Conservation (phyloP, 2,888 invertebrate species). For the Dinocampus coccinellae region DNA sequence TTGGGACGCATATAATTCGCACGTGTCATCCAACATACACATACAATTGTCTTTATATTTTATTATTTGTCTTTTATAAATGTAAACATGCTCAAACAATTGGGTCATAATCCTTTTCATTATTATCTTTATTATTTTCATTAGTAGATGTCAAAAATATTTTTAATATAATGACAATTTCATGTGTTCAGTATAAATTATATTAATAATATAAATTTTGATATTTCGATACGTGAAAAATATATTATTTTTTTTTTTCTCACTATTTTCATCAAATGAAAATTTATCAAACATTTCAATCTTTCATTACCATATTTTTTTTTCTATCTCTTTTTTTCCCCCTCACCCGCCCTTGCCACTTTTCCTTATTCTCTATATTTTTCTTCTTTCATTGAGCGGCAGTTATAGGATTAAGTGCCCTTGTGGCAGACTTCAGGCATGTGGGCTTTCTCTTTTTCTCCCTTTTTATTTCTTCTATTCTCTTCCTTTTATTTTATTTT, state of each 20-base stretch:
- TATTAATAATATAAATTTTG: too few species aligned
- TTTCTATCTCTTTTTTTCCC: background rate
- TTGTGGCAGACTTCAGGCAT: constrained; percentile 25
- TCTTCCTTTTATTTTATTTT: background rate
- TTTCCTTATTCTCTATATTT: constrained; percentile 6
- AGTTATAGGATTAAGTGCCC: constrained; percentile 44
- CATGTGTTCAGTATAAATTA: too few species aligned
- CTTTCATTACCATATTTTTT: background rate
- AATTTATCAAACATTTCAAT: background rate
- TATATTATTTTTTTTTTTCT: too few species aligned
- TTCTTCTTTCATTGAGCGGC: constrained; percentile 32
- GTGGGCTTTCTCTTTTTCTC: constrained; percentile 17
- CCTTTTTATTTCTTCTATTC: constrained; percentile 10
- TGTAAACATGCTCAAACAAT: background rate
- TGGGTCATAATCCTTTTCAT: background rate
- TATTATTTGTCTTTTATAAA: background rate
- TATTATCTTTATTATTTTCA: background rate
- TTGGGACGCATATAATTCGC: constrained; percentile 28
- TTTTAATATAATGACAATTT: too few species aligned
- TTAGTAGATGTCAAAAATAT: too few species aligned
- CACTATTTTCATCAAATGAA: background rate
- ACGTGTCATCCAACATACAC: constrained; percentile 14
- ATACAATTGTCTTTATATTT: background rate
- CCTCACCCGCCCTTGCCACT: constrained; percentile 1
- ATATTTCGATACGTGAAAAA: too few species aligned